Conservation (phyloP, 1,140 invertebrate species). For the Eubasilissa regina region DNA sequence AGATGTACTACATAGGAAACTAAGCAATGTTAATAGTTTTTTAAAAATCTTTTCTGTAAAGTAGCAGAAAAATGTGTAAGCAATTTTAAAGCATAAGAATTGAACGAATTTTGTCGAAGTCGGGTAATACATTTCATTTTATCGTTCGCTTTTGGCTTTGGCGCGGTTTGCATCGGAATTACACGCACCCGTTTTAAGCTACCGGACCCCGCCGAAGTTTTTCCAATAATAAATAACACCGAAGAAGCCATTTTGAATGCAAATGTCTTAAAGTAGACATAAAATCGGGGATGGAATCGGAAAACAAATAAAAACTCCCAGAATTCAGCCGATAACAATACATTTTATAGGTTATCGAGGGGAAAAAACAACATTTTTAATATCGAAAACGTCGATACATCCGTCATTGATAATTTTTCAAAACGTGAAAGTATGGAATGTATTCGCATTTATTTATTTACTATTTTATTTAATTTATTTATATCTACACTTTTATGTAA, state of each 20-base stretch:
- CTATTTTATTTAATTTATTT: too few species aligned
- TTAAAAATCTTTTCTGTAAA: neutral
- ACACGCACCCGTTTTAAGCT: slow-evolving; percentile 9
- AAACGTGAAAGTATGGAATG: too few species aligned
- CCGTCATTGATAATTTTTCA: too few species aligned
- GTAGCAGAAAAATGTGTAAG: neutral
- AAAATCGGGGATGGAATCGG: slow-evolving; percentile 3
- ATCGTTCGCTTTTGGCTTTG: slow-evolving; percentile 18
- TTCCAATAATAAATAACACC: slow-evolving; percentile 23
- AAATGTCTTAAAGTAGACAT: slow-evolving; percentile 38
- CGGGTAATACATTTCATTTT: slow-evolving; percentile 26
- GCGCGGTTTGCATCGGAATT: slow-evolving; percentile 24
- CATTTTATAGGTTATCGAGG: neutral
- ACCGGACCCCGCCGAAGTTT: slow-evolving; percentile 11
- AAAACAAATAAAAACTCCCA: slow-evolving; percentile 32
- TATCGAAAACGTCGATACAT: too few species aligned
- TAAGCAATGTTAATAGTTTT: too few species aligned
- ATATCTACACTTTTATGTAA: too few species aligned
- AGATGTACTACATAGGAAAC: too few species aligned
- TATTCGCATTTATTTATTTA: too few species aligned
- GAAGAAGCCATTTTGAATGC: slow-evolving; percentile 29
- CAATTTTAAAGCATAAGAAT: neutral
- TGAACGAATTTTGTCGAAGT: neutral
- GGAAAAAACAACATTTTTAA: too few species aligned
- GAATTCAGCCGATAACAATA: neutral